Conservation (phyloP, 2,113 vertebrate species). For the Jaculus jaculus region DNA sequence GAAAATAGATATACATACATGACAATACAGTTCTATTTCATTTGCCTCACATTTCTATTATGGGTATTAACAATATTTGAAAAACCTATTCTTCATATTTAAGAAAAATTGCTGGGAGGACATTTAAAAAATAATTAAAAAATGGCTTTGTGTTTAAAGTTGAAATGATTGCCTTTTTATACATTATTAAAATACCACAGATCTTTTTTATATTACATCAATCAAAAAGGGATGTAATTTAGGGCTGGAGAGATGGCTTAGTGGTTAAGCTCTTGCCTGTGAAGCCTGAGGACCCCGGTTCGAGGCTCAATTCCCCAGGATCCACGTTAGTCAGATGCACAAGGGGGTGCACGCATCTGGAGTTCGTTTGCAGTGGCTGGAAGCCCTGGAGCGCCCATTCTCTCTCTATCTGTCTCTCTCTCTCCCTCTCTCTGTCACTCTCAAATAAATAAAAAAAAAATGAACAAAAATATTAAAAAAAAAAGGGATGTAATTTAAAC, state of each 20-base stretch:
- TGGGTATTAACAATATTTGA: neutral
- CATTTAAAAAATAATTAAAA: conserved; percentile 46
- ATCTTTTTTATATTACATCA: conserved; percentile 17
- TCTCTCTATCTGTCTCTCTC: too few relatives aligned
- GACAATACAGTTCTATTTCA: neutral
- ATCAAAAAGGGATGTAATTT: neutral
- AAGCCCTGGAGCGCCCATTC: too few relatives aligned
- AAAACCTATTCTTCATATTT: conserved; percentile 2
- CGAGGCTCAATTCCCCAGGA: too few relatives aligned
- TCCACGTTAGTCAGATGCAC: too few relatives aligned
- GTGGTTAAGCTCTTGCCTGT: too few relatives aligned
- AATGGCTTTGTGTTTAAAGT: neutral
- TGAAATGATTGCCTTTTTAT: conserved; percentile 30
- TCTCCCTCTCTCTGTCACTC: too few relatives aligned
- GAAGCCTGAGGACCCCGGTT: too few relatives aligned
- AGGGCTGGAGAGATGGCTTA: too few relatives aligned
- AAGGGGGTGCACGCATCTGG: too few relatives aligned
- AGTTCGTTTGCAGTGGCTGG: too few relatives aligned
- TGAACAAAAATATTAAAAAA: too few relatives aligned
- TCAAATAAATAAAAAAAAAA: too few relatives aligned
- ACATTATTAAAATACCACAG: conserved; percentile 8
- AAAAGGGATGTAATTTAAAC: neutral
- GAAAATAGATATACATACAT: neutral
- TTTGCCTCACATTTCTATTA: neutral
- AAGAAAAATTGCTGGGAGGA: conserved; percentile 38